Base-by-base conservation (phyloP, 1,140 invertebrate species). In the Psilanteris sp. region DNA sequence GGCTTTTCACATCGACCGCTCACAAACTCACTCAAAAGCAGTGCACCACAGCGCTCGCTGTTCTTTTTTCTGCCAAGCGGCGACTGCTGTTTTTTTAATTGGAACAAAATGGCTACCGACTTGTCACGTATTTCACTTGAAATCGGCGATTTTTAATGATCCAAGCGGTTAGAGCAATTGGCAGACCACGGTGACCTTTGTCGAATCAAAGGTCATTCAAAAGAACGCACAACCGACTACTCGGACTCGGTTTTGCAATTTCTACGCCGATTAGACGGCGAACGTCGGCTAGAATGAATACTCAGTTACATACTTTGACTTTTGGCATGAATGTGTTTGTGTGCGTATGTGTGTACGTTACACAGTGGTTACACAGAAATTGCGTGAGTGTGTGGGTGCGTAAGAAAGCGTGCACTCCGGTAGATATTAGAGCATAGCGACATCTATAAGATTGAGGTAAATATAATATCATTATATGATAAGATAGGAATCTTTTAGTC, bases 221-320 rank as follows among this genome's bases (percentile, higher is more conserved):
- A 1, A 22, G 13, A 32, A 34, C 46, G 37, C 3, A 37, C 34
- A 16, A 39, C 18, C 24, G 20, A 44, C 29, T 57, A 57, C 46
- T 57, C 27, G 32, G 26, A 0, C 9, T 39, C 41, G 32, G 29
- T 57, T n/a, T 68, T 46, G 32, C 50, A 11, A 68, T 57, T 48
- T 48, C 41, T 48, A 39, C 16, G 24, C 32, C 39, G 31, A 68
- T 55, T 57, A 39, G 32, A 57, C 43, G 52, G 32, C 24, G 36
- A 32, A 55, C 41, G 43, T 67, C 50, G 50, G 31, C 41, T 68
- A 57, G 50, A 68, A 57, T 57, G 7, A 31, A 57, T 48, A 26
- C 64, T 26, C 31, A 41, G 50, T 68, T 54, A 54, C 61, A 66
- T 67, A 67, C 62, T 67, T 67, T 67, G 50, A 67, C 62, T 67